phyloP scores from a whole-genome alignment of 1,140 invertebrate genomes.

The Drosophila willistoni region DNA sequence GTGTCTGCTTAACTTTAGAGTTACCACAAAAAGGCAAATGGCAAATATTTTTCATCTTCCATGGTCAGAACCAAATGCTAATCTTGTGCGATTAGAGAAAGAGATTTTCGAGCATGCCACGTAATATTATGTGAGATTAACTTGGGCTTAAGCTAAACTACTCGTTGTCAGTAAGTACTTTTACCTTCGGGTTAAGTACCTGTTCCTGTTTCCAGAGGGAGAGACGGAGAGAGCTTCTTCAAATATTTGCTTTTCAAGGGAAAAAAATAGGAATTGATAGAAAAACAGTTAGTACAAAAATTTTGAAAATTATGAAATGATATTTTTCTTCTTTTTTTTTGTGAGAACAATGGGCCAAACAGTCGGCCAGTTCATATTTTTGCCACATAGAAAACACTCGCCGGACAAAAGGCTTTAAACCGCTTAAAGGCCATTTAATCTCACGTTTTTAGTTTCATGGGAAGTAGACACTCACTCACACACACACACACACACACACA shows the following conservation, averaged over 20 bases:
- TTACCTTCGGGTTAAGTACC: not conserved
- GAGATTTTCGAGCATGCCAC: conserved; percentile 20
- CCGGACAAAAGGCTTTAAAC: conserved; percentile 72
- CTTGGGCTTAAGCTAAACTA: conserved; percentile 25
- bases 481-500: conserved; percentile 2
- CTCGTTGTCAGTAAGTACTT: not conserved
- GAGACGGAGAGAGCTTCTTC: not conserved
- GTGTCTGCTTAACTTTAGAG: conserved; percentile 4
- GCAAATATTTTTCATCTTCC: not conserved
- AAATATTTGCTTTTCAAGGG: not conserved
- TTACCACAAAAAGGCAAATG: not conserved
- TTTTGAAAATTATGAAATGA: conserved; percentile 48
- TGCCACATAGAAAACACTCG: conserved; percentile 68
- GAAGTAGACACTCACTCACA: conserved; percentile 38
- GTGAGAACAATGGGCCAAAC: conserved; percentile 26
- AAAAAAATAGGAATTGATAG: not conserved
- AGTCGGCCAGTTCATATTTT: conserved; percentile 48
- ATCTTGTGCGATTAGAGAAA: not conserved
- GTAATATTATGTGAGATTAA: conserved; percentile 60
- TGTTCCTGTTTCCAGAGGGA: not conserved
- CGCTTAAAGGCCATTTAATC: conserved; percentile 76
- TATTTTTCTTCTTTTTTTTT: conserved; percentile 29
- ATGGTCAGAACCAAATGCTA: not conserved
- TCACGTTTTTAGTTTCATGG: conserved; percentile 73
- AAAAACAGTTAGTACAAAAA: conserved; percentile 8